A percentile compares a stretch with the other conserved stretches of the same genome.
These are phyloP conservation scores for Acromyrmex heyeri DNA, from an alignment of 1,140 invertebrate genomes.

Conservation along the genomic window DNA sequence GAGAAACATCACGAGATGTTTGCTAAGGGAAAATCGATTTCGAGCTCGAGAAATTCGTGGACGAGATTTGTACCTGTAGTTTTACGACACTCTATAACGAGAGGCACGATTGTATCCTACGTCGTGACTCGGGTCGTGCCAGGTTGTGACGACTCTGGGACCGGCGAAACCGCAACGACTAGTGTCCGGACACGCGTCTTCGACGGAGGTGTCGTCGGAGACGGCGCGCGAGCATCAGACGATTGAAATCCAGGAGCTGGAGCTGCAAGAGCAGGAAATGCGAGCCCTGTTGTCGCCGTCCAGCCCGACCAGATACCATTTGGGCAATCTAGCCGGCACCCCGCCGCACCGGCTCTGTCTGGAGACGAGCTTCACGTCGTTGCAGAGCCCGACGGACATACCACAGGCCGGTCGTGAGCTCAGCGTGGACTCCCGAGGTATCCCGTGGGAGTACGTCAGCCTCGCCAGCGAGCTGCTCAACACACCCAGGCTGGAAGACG, in stretches of 20 bases:
- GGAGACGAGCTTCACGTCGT: constrained; percentile 92
- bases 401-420: constrained; percentile 82
- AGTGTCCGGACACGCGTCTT: constrained; percentile 78
- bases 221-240: constrained; percentile 77
- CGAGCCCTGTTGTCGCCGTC: constrained; percentile 82
- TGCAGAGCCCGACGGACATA: constrained; percentile 87
- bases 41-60: background rate
- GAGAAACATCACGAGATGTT: background rate
- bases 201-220: constrained; percentile 75
- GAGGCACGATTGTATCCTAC: constrained; percentile 27
- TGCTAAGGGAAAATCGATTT: background rate
- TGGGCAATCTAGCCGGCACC: constrained; percentile 81
- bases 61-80: constrained; percentile 40
- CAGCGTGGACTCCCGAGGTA: constrained; percentile 83
- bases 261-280: constrained; percentile 83
- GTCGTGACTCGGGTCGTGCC: constrained; percentile 70
- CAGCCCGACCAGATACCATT: constrained; percentile 73
- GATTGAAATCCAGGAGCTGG: constrained; percentile 79
- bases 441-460: constrained; percentile 85
- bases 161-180: constrained; percentile 90
- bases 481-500: constrained; percentile 79
- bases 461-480: constrained; percentile 82
- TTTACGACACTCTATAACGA: constrained; percentile 6
- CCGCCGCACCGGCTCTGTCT: constrained; percentile 89
- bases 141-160: constrained; percentile 93